These are phyloP conservation scores for Leucopternis melanops DNA, from an alignment of 2,113 vertebrate species.

Conservation along the genomic window DNA sequence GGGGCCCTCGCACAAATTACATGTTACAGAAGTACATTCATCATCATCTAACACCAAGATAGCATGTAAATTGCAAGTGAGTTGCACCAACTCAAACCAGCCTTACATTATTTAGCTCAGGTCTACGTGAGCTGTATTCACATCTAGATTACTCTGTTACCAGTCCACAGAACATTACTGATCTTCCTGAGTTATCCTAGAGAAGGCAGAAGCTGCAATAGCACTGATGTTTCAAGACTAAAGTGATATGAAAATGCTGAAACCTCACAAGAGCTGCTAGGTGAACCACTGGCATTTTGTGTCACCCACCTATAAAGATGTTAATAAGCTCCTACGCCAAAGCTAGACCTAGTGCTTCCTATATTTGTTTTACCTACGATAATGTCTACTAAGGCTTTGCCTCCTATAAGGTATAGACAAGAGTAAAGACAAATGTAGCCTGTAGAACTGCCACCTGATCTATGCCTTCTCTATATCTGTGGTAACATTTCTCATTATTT, in stretches of 20 bases:
- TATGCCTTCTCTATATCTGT: background rate
- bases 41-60: background rate
- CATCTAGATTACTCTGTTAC: background rate
- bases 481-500: background rate
- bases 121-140: background rate
- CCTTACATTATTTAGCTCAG: background rate
- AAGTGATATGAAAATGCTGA: background rate
- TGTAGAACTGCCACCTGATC: background rate
- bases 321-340: background rate
- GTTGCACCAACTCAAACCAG: background rate
- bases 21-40: background rate
- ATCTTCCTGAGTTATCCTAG: background rate
- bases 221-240: background rate
- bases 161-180: background rate
- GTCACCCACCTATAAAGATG: background rate
- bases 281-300: background rate
- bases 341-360: background rate
- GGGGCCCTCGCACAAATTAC: fast-evolving
- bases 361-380: background rate
- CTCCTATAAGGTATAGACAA: background rate
- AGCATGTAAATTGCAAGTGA: background rate
- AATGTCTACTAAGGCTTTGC: background rate
- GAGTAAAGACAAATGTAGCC: background rate
- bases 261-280: background rate
- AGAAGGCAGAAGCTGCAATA: background rate